These are phyloP conservation scores for Odontomachus brunneus DNA, from an alignment of 1,140 invertebrate species.

Conservation along the genomic window DNA sequence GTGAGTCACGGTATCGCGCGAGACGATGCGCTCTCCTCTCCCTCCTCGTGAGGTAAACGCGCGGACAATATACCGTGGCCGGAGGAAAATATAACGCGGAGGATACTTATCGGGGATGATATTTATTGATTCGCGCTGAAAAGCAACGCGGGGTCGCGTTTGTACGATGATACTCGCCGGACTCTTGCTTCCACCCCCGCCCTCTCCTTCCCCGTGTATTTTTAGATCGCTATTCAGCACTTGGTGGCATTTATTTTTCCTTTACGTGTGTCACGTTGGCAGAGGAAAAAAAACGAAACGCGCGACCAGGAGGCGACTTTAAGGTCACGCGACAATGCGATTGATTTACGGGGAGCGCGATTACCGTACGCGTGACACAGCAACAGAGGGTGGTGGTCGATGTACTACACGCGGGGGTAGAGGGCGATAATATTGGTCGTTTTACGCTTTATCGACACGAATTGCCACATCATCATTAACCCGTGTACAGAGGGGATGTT, in stretches of 20 bases:
- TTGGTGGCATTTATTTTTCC: slow-evolving; percentile 46
- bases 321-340: slow-evolving; percentile 51
- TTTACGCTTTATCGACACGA: slow-evolving; percentile 48
- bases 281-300: not conserved
- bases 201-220: slow-evolving; percentile 5
- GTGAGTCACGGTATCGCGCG: slow-evolving; percentile 18
- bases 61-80: not conserved
- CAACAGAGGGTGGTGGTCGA: slow-evolving; percentile 5
- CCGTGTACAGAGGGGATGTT: too few relatives aligned
- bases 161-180: not conserved
- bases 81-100: not conserved
- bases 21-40: not conserved
- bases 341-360: not conserved
- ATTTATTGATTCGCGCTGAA: slow-evolving; percentile 35
- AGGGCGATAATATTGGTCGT: slow-evolving; percentile 33
- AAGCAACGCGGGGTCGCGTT: not conserved
- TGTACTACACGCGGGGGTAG: slow-evolving; percentile 19
- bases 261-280: not conserved
- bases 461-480: slow-evolving; percentile 38
- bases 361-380: slow-evolving; percentile 7
- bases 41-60: not conserved
- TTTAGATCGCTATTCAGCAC: slow-evolving; percentile 27
- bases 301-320: slow-evolving; percentile 11
- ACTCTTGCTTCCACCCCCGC: too few relatives aligned
- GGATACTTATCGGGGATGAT: slow-evolving; percentile 1